Evolutionary conservation across 2,888 invertebrate genomes (phyloP).

Genomic region (Andrena trimmerana): DNA sequence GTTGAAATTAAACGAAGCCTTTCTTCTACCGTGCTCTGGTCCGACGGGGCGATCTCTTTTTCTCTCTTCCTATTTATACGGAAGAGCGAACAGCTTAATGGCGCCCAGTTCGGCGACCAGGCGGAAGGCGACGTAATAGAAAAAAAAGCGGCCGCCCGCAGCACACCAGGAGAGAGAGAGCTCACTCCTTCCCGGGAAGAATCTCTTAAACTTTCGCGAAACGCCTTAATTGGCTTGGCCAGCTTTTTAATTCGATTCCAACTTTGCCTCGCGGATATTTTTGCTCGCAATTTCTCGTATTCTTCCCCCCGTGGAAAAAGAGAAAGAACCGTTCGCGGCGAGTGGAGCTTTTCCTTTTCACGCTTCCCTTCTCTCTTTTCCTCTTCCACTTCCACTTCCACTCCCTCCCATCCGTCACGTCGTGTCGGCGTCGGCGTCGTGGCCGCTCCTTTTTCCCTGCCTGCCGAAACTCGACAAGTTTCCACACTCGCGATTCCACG

Average conservation of each 20-base stretch:
- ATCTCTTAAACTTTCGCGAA: constrained; percentile 72
- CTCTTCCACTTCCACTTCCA: background rate
- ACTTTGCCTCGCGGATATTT: constrained; percentile 66
- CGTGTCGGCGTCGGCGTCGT: background rate
- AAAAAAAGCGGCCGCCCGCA: constrained; percentile 71
- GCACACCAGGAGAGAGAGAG: constrained; percentile 33
- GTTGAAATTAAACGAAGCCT: constrained; percentile 63
- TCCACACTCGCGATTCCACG: constrained; percentile 17
- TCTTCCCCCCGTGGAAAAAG: constrained; percentile 22
- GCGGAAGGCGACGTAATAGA: constrained; percentile 82
- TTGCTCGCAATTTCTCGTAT: constrained; percentile 64
- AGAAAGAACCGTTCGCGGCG: constrained; percentile 20
- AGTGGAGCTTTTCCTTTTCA: constrained; percentile 24
- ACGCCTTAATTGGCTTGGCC: constrained; percentile 74
- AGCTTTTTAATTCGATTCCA: constrained; percentile 74
- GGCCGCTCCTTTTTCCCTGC: background rate
- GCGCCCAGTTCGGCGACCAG: constrained; percentile 79
- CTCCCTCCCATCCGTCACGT: background rate
- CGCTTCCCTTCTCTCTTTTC: constrained; percentile 8
- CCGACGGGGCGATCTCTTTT: constrained; percentile 35
- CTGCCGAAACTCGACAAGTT: constrained; percentile 1
- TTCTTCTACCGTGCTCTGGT: constrained; percentile 24
- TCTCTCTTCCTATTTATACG: constrained; percentile 79
- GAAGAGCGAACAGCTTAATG: constrained; percentile 82
- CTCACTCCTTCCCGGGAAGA: constrained; percentile 58